Evolutionary conservation across 2,797 vertebrate species (phyloP), one percentile per base, ranked within the genome.

Genomic region (Babyrousa celebensis): DNA sequence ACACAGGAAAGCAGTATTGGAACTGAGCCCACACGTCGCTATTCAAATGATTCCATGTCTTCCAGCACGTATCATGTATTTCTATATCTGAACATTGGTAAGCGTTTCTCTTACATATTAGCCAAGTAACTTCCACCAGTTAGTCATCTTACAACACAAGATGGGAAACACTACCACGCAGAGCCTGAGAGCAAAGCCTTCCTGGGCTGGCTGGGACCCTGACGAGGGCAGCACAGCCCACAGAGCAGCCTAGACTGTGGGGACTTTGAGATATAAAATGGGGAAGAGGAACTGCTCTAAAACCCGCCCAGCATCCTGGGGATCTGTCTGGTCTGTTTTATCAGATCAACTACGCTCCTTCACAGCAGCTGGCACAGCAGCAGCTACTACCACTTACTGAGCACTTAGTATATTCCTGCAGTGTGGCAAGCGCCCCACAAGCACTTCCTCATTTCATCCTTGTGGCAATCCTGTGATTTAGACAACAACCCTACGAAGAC

Each of bases 71-170:
- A 71, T 89, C 77, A 72, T 74, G 80, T 80, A 84, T 18, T 94
- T 88, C 56, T 87, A 74, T 78, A 93, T 88, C 86, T 94, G 85
- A 75, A 75, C 56, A 56, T 84, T 68, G 91, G 85, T 91, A 90
- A 80, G 63, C n/a, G 65, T 80, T 68, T 40, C 29, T 91, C 18
- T 78, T 87, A 87, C 67, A 79, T 56, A 88, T 17, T 20, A 23
- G 85, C 23, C 32, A 62, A 63, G 40, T 68, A 65, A 86, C 91
- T 82, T 82, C 70, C 58, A 40, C 25, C 3, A 6, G 71, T 93
- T 74, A 63, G 54, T 84, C 32, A 62, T 68, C 36, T 94, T 40
- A n/a, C 20, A 23, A 60, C 29, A 14, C 65, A 43, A 85, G 79
- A 67, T 1, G 74, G 68, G 25, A 80, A 89, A 70, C 25, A 63